Conservation (phyloP, 1,140 invertebrate genomes). For the Venustaconcha ellipsiformis region DNA sequence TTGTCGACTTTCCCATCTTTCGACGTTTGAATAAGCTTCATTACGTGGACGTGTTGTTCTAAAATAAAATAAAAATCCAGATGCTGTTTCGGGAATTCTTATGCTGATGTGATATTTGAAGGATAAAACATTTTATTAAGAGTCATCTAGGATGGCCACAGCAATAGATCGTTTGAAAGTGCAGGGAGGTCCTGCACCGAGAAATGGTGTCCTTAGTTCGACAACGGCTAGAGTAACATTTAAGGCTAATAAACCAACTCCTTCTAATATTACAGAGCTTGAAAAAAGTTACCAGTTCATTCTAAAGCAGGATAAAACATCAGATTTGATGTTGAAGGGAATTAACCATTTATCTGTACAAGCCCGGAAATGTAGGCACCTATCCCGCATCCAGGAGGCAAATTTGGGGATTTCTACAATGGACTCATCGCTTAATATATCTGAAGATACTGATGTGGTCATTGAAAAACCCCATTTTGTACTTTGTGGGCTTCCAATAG, state of each 20-base stretch:
- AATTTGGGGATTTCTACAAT: constrained; percentile 29
- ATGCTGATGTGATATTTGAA: no score
- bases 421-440: constrained; percentile 10
- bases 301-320: neutral
- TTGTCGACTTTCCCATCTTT: no score
- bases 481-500: constrained; percentile 29
- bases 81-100: no score
- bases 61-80: no score
- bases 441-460: constrained; percentile 2
- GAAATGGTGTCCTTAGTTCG: neutral
- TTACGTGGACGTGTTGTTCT: no score
- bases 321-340: constrained; percentile 2
- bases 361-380: constrained; percentile 25
- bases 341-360: constrained; percentile 10
- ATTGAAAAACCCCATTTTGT: constrained; percentile 33
- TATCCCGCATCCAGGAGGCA: constrained; percentile 20
- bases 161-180: constrained; percentile 16
- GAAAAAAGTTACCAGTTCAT: constrained; percentile 13
- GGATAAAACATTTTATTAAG: no score
- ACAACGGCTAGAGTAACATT: neutral
- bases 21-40: no score
- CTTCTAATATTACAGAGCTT: constrained; percentile 8
- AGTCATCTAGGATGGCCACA: neutral
- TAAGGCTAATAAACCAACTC: neutral
- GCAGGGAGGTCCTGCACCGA: constrained; percentile 22